Evolutionary conservation across 2,888 invertebrate species (phyloP), one percentile per base, ranked within the genome.

Genomic region (Mythimna vitellina): DNA sequence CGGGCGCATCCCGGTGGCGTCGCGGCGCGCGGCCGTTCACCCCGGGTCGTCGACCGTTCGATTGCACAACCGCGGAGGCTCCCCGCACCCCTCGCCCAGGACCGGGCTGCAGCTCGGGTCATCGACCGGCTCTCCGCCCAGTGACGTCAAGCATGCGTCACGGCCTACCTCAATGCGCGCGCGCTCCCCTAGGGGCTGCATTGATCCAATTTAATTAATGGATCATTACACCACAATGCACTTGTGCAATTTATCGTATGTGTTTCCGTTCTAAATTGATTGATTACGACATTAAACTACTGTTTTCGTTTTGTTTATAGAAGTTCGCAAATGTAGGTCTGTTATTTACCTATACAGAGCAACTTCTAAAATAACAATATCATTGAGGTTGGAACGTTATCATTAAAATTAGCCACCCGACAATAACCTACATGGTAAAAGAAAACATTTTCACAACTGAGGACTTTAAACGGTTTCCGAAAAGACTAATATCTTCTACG

Each of bases 111-210:
- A 91, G 90, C 88, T 83, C 90, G 75, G 90, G 89, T 93, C 95
- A 93, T 91, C 93, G 96, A 93, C 95, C 95, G 93, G 79, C 91
- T 92, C 86, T 89, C 89, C 87, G 89, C 93, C 92, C 91, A 89
- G 88, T 96, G 95, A 96, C 96, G 96, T 95, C 93, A 92, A 84
- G 78, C 88, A 91, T 91, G 92, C 96, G 96, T 96, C 96, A 96
- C 95, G 95, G 93, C 96, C 96, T 96, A 96, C 96, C 96, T 96
- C 96, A 96, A 96, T 96, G 94, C 95, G 96, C 94, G 92, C 94
- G 95, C 94, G 95, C 95, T 93, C 95, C 93, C 93, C 92, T 92
- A 91, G 94, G 96, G 95, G 96, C 93, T 96, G 95, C 93, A 93
- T 90, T 90, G 90, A 88, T 91, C 92, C 88, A 90, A 93, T 93